Conservation (phyloP, 53 echinoderm and acorn worm genomes). For the Holothuria scabra region DNA sequence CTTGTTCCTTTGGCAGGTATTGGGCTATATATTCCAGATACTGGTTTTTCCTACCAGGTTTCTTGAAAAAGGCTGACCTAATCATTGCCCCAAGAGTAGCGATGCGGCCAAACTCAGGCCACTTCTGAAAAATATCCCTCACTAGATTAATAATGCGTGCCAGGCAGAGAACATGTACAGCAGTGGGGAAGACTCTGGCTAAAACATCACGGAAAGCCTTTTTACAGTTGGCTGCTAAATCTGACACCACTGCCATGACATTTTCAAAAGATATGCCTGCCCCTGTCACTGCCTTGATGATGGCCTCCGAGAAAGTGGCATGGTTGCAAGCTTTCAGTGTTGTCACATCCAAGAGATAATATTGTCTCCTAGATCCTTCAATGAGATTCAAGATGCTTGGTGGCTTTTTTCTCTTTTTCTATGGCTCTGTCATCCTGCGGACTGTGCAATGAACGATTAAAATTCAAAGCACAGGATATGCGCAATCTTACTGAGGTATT, state of each 20-base stretch:
- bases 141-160: slow-evolving; percentile 69
- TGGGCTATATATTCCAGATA: slow-evolving; percentile 57
- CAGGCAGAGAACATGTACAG: slow-evolving; percentile 64
- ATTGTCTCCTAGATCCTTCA: slow-evolving; percentile 53
- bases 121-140: slow-evolving; percentile 57
- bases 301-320: slow-evolving; percentile 53
- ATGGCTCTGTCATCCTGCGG: too few relatives aligned
- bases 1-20: slow-evolving; percentile 65
- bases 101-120: slow-evolving; percentile 62
- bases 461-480: too few relatives aligned
- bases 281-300: slow-evolving; percentile 57
- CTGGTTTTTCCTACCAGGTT: slow-evolving; percentile 64
- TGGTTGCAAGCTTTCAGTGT: slow-evolving; percentile 65
- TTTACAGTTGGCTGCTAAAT: slow-evolving; percentile 65
- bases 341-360: slow-evolving; percentile 57
- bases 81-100: slow-evolving; percentile 54
- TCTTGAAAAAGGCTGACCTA: slow-evolving; percentile 63
- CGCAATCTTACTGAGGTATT: too few relatives aligned
- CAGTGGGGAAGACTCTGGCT: slow-evolving; percentile 50
- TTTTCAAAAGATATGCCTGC: slow-evolving; percentile 49
- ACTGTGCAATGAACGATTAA: too few relatives aligned
- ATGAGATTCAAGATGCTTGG: slow-evolving; percentile 65
- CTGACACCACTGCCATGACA: slow-evolving; percentile 62
- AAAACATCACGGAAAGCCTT: slow-evolving; percentile 67
- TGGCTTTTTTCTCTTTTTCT: too few relatives aligned